Evolutionary conservation across 2,113 vertebrate species (phyloP).

Genomic region (Microtus pennsylvanicus): DNA sequence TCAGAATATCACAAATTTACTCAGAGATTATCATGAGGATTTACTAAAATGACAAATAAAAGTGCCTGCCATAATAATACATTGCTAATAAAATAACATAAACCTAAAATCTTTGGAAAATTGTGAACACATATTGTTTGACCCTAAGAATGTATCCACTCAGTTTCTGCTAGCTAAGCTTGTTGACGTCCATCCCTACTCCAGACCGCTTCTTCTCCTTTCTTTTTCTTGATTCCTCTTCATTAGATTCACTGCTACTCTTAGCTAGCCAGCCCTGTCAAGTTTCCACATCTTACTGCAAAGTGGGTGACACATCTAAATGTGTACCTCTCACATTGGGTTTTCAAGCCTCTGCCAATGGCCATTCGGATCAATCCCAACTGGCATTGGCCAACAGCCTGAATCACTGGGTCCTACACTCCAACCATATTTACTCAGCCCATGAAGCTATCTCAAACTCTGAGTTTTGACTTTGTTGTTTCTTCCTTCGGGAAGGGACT

Average conservation of each 20-base stretch:
- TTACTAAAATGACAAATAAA: constrained; percentile 29
- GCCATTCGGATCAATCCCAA: neutral
- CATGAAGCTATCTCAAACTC: neutral
- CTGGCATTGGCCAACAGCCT: neutral
- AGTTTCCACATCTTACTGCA: neutral
- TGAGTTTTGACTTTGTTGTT: neutral
- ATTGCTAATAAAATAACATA: neutral
- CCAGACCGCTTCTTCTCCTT: neutral
- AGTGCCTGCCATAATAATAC: neutral
- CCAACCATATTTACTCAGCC: neutral
- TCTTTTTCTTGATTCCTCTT: constrained; percentile 34
- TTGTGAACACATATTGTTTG: neutral
- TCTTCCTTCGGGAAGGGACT: neutral
- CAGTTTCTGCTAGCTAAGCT: neutral
- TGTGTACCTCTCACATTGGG: neutral
- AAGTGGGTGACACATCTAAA: neutral
- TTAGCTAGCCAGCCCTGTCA: constrained; percentile 1
- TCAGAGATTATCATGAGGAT: neutral
- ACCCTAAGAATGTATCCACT: neutral
- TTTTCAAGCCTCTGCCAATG: neutral
- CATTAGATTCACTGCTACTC: neutral
- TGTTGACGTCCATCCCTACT: neutral
- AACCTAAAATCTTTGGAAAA: constrained; percentile 21
- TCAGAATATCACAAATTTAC: neutral
- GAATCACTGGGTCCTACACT: neutral